phyloP scores from a whole-genome alignment of 2,113 vertebrate species.

The Gallinago undulata region DNA sequence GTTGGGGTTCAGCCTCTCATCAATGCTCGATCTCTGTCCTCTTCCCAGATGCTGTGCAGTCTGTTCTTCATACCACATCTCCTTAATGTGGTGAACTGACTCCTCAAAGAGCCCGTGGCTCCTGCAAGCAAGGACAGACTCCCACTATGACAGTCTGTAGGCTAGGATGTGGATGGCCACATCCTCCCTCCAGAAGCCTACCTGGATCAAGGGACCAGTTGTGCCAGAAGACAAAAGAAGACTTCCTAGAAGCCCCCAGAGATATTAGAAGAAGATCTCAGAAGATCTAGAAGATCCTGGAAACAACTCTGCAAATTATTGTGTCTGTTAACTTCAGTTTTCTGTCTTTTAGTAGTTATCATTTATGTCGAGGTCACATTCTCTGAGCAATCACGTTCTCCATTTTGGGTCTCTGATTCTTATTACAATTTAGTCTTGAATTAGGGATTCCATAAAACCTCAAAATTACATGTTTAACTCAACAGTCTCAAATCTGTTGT shows the following conservation, averaged over 20 bases:
- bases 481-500: background rate
- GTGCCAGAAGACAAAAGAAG: background rate
- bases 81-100: background rate
- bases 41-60: background rate
- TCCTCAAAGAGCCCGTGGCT: rapidly evolving
- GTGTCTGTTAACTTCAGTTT: background rate
- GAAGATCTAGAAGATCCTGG: background rate
- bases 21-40: background rate
- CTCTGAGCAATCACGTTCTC: background rate
- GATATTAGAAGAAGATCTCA: background rate
- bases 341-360: background rate
- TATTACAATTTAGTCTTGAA: background rate
- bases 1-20: background rate
- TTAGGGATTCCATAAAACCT: background rate
- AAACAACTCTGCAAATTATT: background rate
- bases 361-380: background rate
- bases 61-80: background rate
- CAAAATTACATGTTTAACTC: background rate
- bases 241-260: background rate
- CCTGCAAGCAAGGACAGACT: background rate
- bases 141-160: background rate
- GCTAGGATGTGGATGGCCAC: background rate
- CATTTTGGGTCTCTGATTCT: background rate
- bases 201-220: background rate
- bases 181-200: background rate